These are phyloP conservation scores for Eupeodes corollae DNA, from an alignment of 1,140 invertebrate genomes.

Conservation along the genomic window DNA sequence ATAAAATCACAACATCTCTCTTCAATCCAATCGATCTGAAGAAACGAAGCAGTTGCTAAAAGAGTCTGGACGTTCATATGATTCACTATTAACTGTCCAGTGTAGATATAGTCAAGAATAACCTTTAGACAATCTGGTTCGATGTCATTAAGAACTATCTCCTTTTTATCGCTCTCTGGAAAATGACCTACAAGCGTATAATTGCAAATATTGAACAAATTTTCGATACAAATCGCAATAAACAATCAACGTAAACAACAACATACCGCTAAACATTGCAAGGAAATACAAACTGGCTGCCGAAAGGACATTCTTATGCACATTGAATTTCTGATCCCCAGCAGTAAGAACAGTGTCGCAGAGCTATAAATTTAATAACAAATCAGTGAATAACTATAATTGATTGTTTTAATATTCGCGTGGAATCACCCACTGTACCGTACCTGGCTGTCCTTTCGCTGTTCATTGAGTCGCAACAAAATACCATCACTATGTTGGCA, in stretches of 20 bases:
- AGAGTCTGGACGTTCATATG: constrained; percentile 8
- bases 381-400: too few species aligned
- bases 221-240: too few species aligned
- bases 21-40: constrained; percentile 7
- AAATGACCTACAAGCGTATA: constrained; percentile 5
- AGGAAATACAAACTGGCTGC: constrained; percentile 10
- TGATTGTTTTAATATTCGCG: too few species aligned
- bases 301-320: constrained; percentile 9
- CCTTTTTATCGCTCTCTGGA: constrained; percentile 6
- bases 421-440: too few species aligned
- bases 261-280: constrained; percentile 10
- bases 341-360: too few species aligned
- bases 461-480: too few species aligned
- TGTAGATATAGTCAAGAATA: constrained; percentile 10
- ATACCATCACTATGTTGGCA: too few species aligned
- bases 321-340: not conserved
- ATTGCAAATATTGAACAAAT: not conserved
- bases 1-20: constrained; percentile 9
- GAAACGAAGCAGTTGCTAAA: constrained; percentile 6
- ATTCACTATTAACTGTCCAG: constrained; percentile 3
- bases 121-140: constrained; percentile 7
- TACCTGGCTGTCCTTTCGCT: too few species aligned
- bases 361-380: too few species aligned
- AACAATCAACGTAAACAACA: too few species aligned
- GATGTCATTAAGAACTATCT: constrained; percentile 7